A percentile compares a stretch with the other conserved stretches of the same genome.
These are phyloP conservation scores for Sander lucioperca DNA, from an alignment of 2,113 vertebrate species.

Conservation along the genomic window DNA sequence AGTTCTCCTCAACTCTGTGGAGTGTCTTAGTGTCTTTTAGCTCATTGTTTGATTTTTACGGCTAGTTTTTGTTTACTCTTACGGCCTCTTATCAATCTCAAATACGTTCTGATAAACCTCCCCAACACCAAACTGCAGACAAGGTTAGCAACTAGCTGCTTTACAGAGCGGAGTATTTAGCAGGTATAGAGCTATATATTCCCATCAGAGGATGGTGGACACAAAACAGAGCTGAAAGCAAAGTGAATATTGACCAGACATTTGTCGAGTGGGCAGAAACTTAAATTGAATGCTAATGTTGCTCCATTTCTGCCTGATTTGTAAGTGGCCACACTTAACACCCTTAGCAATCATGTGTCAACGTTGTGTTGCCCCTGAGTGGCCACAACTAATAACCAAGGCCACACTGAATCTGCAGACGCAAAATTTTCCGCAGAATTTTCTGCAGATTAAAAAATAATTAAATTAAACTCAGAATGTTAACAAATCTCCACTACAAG, in stretches of 20 bases:
- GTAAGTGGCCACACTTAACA: neutral
- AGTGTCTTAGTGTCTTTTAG: too few relatives aligned
- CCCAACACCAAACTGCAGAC: too few relatives aligned
- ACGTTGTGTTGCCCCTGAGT: neutral
- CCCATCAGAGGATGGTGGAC: neutral
- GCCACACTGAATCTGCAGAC: too few relatives aligned
- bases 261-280: neutral
- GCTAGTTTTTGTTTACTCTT: neutral
- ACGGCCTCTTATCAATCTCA: neutral
- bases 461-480: too few relatives aligned
- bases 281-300: neutral
- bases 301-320: too few relatives aligned
- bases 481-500: too few relatives aligned
- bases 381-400: neutral
- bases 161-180: neutral
- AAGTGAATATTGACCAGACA: neutral
- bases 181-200: neutral
- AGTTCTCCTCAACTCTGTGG: neutral
- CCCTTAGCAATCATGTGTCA: too few relatives aligned
- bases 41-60: neutral
- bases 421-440: too few relatives aligned
- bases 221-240: neutral
- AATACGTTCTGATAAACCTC: neutral
- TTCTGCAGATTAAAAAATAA: too few relatives aligned
- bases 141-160: neutral